Evolutionary conservation across 2,797 vertebrate genomes (phyloP).

Genomic region (Sebastes reedi): DNA sequence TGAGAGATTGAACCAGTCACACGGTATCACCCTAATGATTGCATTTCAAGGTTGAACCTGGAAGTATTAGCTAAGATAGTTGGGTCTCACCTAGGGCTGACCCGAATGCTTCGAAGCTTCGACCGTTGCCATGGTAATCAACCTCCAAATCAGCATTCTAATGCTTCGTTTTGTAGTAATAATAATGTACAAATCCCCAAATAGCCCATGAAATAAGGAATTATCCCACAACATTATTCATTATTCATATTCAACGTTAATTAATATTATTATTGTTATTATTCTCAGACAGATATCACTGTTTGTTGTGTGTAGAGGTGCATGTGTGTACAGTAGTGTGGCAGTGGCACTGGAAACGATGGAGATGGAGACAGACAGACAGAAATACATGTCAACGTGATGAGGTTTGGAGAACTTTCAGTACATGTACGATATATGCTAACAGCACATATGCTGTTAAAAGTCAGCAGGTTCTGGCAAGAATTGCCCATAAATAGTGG

Average conservation of each 20-base stretch:
- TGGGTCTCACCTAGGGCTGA: accelerated
- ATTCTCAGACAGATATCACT: not conserved
- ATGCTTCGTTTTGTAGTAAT: too few species aligned
- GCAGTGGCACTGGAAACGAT: not conserved
- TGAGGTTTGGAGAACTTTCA: not conserved
- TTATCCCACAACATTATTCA: too few species aligned
- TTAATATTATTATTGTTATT: not conserved
- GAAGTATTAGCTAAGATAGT: not conserved
- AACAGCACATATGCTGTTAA: not conserved
- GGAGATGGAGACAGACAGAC: not conserved
- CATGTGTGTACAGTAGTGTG: too few species aligned
- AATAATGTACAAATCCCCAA: too few species aligned
- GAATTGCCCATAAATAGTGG: not conserved
- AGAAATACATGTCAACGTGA: not conserved
- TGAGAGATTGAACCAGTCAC: not conserved
- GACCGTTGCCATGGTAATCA: too few species aligned
- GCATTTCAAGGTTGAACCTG: not conserved
- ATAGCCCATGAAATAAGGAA: too few species aligned
- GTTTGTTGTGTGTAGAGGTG: too few species aligned
- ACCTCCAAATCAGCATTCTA: too few species aligned
- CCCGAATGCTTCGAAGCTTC: too few species aligned
- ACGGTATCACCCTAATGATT: not conserved
- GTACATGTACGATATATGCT: not conserved
- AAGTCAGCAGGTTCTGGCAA: not conserved
- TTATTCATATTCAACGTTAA: not conserved